Base-by-base conservation (phyloP, 2,888 invertebrate species). In the Thalpophila matura region DNA sequence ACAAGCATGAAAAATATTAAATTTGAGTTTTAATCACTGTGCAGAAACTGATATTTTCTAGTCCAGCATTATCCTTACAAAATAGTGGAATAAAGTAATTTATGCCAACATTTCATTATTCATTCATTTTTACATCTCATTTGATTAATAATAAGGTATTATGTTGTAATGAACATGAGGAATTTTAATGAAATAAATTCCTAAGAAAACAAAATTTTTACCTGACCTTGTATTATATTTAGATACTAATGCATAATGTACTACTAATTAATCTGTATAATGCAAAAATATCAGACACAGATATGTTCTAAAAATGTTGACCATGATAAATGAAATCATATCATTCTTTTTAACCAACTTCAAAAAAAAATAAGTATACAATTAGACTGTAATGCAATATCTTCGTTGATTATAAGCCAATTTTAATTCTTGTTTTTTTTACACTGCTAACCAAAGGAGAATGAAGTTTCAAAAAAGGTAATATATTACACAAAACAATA, bases 381-480 rank as follows among this genome's bases (percentile, higher is more conserved):
- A n/a, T n/a, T n/a, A n/a, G n/a, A n/a, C n/a, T n/a, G n/a, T n/a
- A n/a, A n/a, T n/a, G n/a, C n/a, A n/a, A n/a, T n/a, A n/a, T n/a
- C n/a, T n/a, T n/a, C n/a, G n/a, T n/a, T n/a, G n/a, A n/a, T n/a
- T n/a, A n/a, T n/a, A n/a, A n/a, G n/a, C n/a, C n/a, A n/a, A n/a
- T n/a, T n/a, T n/a, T n/a, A n/a, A n/a, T n/a, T n/a, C n/a, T n/a
- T n/a, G n/a, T n/a, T n/a, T n/a, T n/a, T n/a, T 31, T 73, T 79
- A 64, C 73, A 67, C 40, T 71, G 86, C 84, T 84, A 55, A 71
- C 45, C 57, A 22, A 62, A 89, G 90, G 79, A 89, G 87, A 74
- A 87, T 85, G 80, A 92, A 91, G 61, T 92, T 93, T 84, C 87
- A 90, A 61, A 93, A 91, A 84, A 91, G 94, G 94, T 94, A 90